Evolutionary conservation across 2,113 vertebrate species (phyloP).

Genomic region (Uria lomvia): DNA sequence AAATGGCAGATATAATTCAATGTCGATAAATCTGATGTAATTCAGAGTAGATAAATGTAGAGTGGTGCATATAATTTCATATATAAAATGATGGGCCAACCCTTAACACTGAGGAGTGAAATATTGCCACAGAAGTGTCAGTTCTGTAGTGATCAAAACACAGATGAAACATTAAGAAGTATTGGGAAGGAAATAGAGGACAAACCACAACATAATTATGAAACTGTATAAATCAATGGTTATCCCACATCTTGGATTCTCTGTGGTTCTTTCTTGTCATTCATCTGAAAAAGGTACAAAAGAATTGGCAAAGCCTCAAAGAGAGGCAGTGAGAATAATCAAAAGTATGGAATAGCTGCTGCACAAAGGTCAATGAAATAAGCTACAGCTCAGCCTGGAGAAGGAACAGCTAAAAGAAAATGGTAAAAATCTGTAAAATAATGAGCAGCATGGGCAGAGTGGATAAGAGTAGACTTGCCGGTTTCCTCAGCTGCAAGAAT

Average conservation of each 20-base stretch:
- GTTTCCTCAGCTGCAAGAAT: background rate
- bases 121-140: background rate
- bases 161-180: background rate
- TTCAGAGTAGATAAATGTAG: conserved; percentile 5
- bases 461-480: background rate
- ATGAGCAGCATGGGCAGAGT: background rate
- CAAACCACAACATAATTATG: conserved; percentile 1
- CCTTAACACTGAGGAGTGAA: background rate
- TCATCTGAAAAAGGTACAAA: background rate
- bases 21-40: background rate
- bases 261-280: background rate
- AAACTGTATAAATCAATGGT: background rate
- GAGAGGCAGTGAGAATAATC: background rate
- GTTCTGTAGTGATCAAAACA: background rate
- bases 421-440: background rate
- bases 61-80: background rate
- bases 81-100: background rate
- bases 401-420: background rate
- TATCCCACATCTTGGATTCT: background rate
- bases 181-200: conserved; percentile 7
- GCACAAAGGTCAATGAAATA: background rate
- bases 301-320: background rate
- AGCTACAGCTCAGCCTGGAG: background rate
- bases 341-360: background rate
- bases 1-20: background rate